A percentile compares a stretch with the other conserved stretches of the same genome.
Evolutionary conservation across 2,113 vertebrate genomes (phyloP).

Genomic region (Triplophysa rosa): DNA sequence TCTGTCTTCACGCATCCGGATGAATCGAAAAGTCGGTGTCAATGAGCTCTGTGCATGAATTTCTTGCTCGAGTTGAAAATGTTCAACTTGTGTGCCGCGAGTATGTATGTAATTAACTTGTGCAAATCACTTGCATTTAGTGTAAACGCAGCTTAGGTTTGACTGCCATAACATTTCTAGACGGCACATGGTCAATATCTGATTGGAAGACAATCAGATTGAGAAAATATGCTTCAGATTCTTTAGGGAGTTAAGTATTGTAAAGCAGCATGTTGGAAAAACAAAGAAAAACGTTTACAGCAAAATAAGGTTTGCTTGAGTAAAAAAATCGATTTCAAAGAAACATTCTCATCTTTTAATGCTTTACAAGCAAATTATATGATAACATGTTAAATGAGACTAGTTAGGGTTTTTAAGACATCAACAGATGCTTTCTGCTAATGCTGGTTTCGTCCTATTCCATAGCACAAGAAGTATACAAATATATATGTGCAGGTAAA

Average conservation of each 20-base stretch:
- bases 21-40: too few species aligned
- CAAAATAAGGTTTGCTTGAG: not conserved
- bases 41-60: too few species aligned
- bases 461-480: not conserved
- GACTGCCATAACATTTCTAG: not conserved
- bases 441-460: not conserved
- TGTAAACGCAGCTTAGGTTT: not conserved
- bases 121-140: too few species aligned
- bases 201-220: not conserved
- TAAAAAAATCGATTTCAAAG: not conserved
- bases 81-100: too few species aligned
- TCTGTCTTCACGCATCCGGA: too few species aligned
- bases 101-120: too few species aligned
- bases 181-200: not conserved
- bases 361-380: too few species aligned
- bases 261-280: not conserved
- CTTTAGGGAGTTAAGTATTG: not conserved
- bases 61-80: too few species aligned
- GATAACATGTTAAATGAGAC: too few species aligned
- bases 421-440: too few species aligned
- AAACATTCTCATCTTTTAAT: not conserved
- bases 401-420: not conserved
- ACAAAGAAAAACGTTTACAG: not conserved
- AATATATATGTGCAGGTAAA: not conserved
- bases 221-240: not conserved